A percentile compares a stretch with the other conserved stretches of the same genome.
phyloP scores from a whole-genome alignment of 2,113 vertebrate species.

The Sylvietta virens region DNA sequence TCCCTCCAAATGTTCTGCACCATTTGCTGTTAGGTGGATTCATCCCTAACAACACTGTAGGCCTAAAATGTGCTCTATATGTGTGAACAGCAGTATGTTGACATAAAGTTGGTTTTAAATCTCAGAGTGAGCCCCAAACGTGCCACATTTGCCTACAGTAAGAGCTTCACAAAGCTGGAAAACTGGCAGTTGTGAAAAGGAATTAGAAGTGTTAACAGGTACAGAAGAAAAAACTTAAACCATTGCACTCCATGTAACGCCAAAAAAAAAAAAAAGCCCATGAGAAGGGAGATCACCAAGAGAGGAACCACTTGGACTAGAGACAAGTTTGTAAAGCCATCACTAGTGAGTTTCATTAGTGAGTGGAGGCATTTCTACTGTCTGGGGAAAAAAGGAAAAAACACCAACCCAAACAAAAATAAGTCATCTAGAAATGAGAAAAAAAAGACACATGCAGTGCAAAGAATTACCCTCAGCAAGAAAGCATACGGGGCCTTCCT shows the following conservation, averaged over 20 bases:
- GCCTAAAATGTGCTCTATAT: neutral
- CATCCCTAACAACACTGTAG: neutral
- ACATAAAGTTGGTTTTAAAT: neutral
- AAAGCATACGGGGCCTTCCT: neutral
- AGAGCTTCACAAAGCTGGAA: slow-evolving; percentile 5
- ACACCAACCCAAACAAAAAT: neutral
- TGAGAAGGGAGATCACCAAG: neutral
- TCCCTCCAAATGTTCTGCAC: neutral
- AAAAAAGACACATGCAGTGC: neutral
- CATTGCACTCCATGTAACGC: neutral
- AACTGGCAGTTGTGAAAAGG: slow-evolving; percentile 33
- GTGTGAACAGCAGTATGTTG: neutral
- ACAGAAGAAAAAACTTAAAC: neutral
- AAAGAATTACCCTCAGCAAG: neutral
- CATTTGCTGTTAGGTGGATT: neutral
- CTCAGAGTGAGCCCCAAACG: neutral
- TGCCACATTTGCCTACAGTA: slow-evolving; percentile 16
- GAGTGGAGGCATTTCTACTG: neutral
- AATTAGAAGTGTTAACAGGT: slow-evolving; percentile 19
- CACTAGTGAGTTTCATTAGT: neutral
- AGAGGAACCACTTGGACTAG: neutral
- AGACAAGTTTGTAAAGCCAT: neutral
- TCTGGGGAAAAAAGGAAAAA: fast-evolving
- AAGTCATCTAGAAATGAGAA: neutral
- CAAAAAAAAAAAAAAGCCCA: neutral